Evolutionary conservation across 2,113 vertebrate species (phyloP).

Genomic region (Gobio gobio): DNA sequence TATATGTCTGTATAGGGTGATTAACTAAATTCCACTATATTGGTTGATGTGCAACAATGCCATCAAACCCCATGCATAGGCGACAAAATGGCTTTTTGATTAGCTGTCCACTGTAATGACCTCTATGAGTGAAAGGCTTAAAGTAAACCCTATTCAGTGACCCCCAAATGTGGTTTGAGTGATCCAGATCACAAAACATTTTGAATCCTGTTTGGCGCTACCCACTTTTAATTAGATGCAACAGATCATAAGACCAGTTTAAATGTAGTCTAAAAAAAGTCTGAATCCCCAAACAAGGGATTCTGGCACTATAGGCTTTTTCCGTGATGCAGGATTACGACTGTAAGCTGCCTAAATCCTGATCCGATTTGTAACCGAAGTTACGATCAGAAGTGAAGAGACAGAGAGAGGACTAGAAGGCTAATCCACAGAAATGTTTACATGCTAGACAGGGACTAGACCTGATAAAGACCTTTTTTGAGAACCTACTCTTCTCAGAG

Average conservation of each 20-base stretch:
- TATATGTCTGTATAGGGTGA: no score
- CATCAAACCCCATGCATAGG: no score
- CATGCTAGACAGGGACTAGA: neutral
- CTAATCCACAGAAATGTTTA: neutral
- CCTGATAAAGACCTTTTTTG: neutral
- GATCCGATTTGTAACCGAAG: neutral
- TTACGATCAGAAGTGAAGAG: slow-evolving; percentile 30
- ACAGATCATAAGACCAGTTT: neutral
- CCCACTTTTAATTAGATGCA: neutral
- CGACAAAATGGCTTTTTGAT: no score
- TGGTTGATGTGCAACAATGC: no score
- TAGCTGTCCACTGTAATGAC: no score
- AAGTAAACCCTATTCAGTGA: no score
- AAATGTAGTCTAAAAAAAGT: neutral
- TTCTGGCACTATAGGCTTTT: slow-evolving; percentile 30
- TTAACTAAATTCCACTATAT: no score
- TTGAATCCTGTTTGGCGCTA: no score
- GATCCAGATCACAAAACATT: neutral
- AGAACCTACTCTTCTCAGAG: neutral
- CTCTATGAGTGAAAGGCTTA: no score
- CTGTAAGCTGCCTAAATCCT: slow-evolving; percentile 6
- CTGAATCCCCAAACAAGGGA: neutral
- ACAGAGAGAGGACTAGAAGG: slow-evolving; percentile 33
- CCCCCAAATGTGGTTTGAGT: neutral
- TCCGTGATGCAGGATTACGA: slow-evolving; percentile 33